Evolutionary conservation across 2,113 vertebrate genomes (phyloP).

Genomic region (Reinhardtius hippoglossoides): DNA sequence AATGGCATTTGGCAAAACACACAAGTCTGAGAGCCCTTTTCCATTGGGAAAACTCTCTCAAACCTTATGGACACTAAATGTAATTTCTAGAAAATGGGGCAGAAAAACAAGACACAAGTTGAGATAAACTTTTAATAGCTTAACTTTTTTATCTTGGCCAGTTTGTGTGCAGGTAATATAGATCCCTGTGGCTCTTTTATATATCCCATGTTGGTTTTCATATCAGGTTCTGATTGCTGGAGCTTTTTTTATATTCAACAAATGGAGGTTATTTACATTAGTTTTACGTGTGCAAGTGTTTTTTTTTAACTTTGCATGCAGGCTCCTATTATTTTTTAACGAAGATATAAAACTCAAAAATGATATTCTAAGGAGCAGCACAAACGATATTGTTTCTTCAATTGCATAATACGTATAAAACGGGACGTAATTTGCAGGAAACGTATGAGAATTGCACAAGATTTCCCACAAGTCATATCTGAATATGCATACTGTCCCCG

Average conservation of each 20-base stretch:
- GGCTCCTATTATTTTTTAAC: neutral
- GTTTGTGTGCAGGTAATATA: too few relatives aligned
- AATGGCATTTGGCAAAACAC: neutral
- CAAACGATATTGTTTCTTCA: neutral
- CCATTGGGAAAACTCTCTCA: neutral
- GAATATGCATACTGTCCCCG: constrained; percentile 33
- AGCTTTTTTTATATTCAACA: too few relatives aligned
- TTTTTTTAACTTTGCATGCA: neutral
- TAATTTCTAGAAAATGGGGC: too few relatives aligned
- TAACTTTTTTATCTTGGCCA: too few relatives aligned
- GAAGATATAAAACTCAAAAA: neutral
- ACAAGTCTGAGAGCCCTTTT: neutral
- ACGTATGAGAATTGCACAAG: neutral
- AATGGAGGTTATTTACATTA: too few relatives aligned
- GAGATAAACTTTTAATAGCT: too few relatives aligned
- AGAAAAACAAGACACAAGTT: too few relatives aligned
- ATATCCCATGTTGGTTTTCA: neutral
- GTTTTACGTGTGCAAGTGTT: too few relatives aligned
- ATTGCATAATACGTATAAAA: constrained; percentile 21
- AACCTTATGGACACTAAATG: too few relatives aligned
- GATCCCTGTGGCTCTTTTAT: neutral
- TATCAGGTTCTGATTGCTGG: too few relatives aligned
- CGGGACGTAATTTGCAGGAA: constrained; percentile 26
- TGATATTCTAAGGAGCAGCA: too few relatives aligned
- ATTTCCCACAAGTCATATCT: constrained; percentile 38